A percentile compares a stretch with the other conserved stretches of the same genome.
These are phyloP conservation scores for Corythornis madagascariensis DNA, from an alignment of 2,113 vertebrate species.

Conservation along the genomic window DNA sequence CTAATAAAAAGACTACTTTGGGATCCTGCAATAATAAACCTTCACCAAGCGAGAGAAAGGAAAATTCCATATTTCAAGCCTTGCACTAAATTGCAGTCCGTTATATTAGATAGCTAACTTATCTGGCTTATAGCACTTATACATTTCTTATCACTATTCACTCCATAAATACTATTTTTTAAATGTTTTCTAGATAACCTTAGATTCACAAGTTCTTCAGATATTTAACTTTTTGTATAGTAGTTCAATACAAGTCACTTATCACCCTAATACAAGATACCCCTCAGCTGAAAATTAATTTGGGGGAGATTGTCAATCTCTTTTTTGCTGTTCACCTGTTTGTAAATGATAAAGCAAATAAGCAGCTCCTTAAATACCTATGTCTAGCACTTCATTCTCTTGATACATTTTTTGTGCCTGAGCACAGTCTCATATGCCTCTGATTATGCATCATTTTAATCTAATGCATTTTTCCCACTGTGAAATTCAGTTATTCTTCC, in stretches of 20 bases:
- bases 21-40: neutral
- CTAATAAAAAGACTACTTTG: neutral
- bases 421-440: slow-evolving; percentile 18
- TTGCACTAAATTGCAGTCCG: neutral
- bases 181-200: slow-evolving; percentile 47
- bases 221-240: slow-evolving; percentile 62
- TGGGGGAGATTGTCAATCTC: slow-evolving; percentile 57
- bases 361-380: slow-evolving; percentile 71
- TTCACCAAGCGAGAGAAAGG: neutral
- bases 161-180: slow-evolving; percentile 9
- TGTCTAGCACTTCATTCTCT: slow-evolving; percentile 34
- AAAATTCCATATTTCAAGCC: neutral
- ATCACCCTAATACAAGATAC: slow-evolving; percentile 70
- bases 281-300: slow-evolving; percentile 75
- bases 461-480: slow-evolving; percentile 60
- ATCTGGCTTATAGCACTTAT: neutral
- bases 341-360: slow-evolving; percentile 76
- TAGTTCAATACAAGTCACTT: slow-evolving; percentile 67
- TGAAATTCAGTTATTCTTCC: slow-evolving; percentile 71
- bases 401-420: slow-evolving; percentile 47
- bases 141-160: neutral
- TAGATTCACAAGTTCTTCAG: slow-evolving; percentile 41
- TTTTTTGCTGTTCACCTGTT: slow-evolving; percentile 72
- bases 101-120: neutral
- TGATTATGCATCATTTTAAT: slow-evolving; percentile 66